Conservation (phyloP, 1,140 invertebrate genomes). For the Matsumurasca onukii region DNA sequence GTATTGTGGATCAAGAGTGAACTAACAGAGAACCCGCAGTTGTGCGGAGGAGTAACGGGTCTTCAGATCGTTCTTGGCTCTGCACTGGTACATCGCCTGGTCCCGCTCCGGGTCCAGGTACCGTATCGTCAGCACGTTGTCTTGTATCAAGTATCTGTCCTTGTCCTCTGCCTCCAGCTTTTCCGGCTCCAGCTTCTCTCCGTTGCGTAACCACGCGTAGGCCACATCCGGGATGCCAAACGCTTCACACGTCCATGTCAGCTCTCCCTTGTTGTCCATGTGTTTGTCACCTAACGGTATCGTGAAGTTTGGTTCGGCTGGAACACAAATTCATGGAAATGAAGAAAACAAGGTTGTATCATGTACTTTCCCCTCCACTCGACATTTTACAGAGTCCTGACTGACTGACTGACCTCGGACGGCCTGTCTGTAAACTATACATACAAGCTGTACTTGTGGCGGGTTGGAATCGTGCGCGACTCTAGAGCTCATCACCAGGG, state of each 20-base stretch:
- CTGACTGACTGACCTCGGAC: too few relatives aligned
- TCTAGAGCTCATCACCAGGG: too few relatives aligned
- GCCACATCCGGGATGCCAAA: constrained; percentile 93
- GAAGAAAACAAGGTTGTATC: background rate
- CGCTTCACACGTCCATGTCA: constrained; percentile 94
- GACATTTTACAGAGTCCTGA: too few relatives aligned
- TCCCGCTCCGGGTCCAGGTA: constrained; percentile 76
- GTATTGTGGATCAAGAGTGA: too few relatives aligned
- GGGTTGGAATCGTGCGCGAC: too few relatives aligned
- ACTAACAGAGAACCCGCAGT: constrained; percentile 75
- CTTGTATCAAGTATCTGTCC: constrained; percentile 76
- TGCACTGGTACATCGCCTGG: constrained; percentile 95
- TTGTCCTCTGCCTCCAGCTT: constrained; percentile 65
- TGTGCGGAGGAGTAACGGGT: constrained; percentile 86
- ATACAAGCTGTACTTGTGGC: too few relatives aligned
- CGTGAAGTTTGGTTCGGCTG: constrained; percentile 88
- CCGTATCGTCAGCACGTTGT: constrained; percentile 85
- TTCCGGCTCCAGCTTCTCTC: constrained; percentile 59
- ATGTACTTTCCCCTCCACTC: background rate
- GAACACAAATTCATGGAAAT: too few relatives aligned
- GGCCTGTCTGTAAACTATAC: too few relatives aligned
- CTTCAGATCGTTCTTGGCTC: constrained; percentile 86
- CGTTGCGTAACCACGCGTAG: constrained; percentile 92
- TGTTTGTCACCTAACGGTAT: constrained; percentile 88
- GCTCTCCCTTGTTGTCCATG: constrained; percentile 77